phyloP scores from a whole-genome alignment of 2,113 vertebrate genomes.

The Colius striatus region DNA sequence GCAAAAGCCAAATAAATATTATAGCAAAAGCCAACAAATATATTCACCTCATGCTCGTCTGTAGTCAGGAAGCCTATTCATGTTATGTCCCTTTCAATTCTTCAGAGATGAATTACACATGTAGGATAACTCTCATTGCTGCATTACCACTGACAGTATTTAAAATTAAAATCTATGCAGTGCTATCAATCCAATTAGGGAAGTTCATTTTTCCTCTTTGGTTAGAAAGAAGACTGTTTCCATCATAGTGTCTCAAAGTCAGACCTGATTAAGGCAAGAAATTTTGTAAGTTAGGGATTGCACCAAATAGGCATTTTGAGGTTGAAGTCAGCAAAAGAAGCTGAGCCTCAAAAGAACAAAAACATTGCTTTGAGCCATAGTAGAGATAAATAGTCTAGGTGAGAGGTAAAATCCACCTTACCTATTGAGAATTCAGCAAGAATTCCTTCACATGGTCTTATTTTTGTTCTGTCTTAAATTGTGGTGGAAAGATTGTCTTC shows the following conservation, averaged over 20 bases:
- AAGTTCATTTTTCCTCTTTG: conserved; percentile 1
- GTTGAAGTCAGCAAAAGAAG: conserved; percentile 10
- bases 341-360: conserved; percentile 3
- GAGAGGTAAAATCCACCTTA: neutral
- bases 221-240: neutral
- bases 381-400: neutral
- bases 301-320: conserved; percentile 17
- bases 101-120: neutral
- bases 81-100: conserved; percentile 23
- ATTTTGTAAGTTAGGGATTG: neutral
- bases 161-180: conserved; percentile 8
- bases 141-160: neutral
- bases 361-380: neutral
- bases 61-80: neutral
- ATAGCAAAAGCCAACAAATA: neutral
- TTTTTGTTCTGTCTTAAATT: neutral
- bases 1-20: neutral
- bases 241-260: neutral
- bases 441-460: neutral
- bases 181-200: neutral
- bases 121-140: neutral
- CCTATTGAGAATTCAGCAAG: neutral
- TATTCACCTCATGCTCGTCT: neutral
- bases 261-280: neutral
- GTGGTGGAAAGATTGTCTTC: neutral